These are phyloP conservation scores for Laterallus jamaicensis DNA, from an alignment of 2,113 vertebrate species.

Conservation along the genomic window DNA sequence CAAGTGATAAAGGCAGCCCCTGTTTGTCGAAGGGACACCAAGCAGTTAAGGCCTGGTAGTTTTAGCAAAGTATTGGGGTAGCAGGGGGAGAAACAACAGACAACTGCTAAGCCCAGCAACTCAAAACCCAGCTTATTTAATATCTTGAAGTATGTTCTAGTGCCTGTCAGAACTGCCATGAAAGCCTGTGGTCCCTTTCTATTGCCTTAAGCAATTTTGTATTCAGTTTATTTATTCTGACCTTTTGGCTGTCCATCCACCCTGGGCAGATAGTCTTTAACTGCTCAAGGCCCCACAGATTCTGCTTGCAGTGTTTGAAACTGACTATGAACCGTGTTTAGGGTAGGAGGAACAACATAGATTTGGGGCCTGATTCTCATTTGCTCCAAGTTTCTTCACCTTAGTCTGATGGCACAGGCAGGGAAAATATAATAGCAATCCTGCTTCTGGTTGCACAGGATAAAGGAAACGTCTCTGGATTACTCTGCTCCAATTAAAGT, in stretches of 20 bases:
- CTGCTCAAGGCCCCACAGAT: background rate
- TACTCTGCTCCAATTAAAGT: background rate
- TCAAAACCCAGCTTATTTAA: background rate
- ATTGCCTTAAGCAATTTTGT: constrained; percentile 27
- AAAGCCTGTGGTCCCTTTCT: background rate
- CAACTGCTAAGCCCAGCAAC: background rate
- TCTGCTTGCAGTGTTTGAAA: background rate
- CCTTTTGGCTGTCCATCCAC: constrained; percentile 32
- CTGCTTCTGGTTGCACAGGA: background rate
- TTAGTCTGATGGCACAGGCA: background rate
- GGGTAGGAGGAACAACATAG: background rate
- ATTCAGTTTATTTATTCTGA: constrained; percentile 42
- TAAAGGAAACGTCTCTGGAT: background rate
- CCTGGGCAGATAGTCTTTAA: background rate
- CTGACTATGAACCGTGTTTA: background rate
- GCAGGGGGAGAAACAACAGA: background rate
- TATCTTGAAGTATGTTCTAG: background rate
- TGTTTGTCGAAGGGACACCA: constrained; percentile 3
- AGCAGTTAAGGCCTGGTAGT: background rate
- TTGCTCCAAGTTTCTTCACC: background rate
- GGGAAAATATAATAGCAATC: background rate
- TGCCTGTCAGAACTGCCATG: background rate
- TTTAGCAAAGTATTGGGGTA: background rate
- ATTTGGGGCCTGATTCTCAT: background rate
- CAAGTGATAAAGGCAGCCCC: background rate